Evolutionary conservation across 92 coral and sea anemone species (phyloP), one percentile per base, ranked within the genome.

Genomic region (Scolanthus callimorphus): DNA sequence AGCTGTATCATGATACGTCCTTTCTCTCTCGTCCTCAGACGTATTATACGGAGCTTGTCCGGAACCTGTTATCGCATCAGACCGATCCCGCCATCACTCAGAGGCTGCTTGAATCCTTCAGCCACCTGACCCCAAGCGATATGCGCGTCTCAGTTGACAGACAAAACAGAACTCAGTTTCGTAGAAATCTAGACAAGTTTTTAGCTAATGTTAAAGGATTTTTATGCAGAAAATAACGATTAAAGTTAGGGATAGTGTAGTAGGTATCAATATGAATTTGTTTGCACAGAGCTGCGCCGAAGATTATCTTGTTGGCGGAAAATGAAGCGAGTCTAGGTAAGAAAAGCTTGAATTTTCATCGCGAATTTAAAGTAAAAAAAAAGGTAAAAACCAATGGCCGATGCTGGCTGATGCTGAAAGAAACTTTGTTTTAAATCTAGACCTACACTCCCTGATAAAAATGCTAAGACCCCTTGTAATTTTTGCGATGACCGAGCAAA

Each of bases 161-260:
- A 66, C 39, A 50, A 21, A 80, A 71, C 74, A 88, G 69, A 49
- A 75, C 76, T 20, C 79, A 71, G 34, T 92, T 92, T 57, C 78
- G 98, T 19, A 67, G 83, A 44, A 92, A 81, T 55, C 67, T 92
- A 20, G 96, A 92, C 39, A 60, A 82, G 37, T 92, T 92, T 46
- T 62, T 92, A 28, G 78, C 81, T 27, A 76, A 75, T 63, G 98
- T 92, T n/a, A 92, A 92, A 57, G 98, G 98, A 11, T 92, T 92
- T 58, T 81, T 92, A 34, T 92, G 91, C 55, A 90, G 86, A 31
- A 90, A 82, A 61, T 90, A 71, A 43, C 2, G 19, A 6, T 8
- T 31, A 20, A 53, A 21, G 21, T n/a, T n/a, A n/a, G n/a, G n/a
- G n/a, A n/a, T n/a, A n/a, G n/a, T n/a, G n/a, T n/a, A n/a, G n/a